Conservation (phyloP, 2,113 vertebrate genomes). For the Pluvialis apricaria region DNA sequence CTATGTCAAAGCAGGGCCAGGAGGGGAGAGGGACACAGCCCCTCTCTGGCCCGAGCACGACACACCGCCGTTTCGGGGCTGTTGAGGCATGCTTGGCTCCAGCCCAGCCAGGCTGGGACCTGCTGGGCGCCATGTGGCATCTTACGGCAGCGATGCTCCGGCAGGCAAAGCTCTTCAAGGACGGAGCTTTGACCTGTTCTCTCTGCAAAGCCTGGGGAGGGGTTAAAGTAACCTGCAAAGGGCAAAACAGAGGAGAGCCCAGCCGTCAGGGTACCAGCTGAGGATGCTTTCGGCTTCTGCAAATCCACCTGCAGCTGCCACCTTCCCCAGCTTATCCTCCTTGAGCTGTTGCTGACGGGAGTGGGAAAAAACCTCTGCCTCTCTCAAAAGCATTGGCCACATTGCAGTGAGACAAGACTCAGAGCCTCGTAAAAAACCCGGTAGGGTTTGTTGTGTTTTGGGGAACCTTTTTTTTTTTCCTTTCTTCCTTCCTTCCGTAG, state of each 20-base stretch:
- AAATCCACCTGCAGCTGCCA: not conserved
- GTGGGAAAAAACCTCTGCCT: not conserved
- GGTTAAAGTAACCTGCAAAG: not conserved
- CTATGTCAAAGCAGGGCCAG: not conserved
- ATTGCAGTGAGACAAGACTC: not conserved
- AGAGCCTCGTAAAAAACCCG: not conserved
- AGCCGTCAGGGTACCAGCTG: fast-evolving
- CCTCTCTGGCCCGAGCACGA: fast-evolving
- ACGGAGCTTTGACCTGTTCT: not conserved
- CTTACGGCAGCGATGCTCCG: not conserved
- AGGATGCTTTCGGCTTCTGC: not conserved
- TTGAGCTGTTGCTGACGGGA: not conserved
- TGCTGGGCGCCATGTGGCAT: conserved; percentile 42
- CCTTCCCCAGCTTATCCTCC: not conserved
- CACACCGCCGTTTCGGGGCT: fast-evolving
- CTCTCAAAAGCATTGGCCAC: not conserved
- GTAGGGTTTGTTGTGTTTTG: not conserved
- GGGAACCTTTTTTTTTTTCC: not conserved
- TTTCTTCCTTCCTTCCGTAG: not conserved
- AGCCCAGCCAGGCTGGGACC: not conserved
- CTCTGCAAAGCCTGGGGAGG: not conserved
- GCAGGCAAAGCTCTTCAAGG: not conserved
- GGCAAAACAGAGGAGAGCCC: not conserved
- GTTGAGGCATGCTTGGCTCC: not conserved
- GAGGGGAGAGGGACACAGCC: not conserved